phyloP scores from a whole-genome alignment of 2,888 invertebrate species.

The Teleogryllus oceanicus region DNA sequence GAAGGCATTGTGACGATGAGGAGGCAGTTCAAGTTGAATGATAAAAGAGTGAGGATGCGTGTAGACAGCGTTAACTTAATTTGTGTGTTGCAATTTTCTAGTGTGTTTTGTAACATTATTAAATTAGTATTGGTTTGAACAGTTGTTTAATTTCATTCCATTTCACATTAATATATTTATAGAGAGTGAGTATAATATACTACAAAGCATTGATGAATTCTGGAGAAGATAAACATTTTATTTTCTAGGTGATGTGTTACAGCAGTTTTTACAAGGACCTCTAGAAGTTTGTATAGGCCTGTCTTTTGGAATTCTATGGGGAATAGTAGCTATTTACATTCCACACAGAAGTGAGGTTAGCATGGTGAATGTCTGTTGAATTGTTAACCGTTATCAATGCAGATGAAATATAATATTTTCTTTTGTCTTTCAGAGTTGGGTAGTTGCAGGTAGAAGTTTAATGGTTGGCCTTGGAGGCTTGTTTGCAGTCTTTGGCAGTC shows the following conservation, averaged over 20 bases:
- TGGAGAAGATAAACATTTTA: neutral
- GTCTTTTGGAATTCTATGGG: constrained; percentile 58
- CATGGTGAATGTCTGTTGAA: constrained; percentile 27
- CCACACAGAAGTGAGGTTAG: constrained; percentile 55
- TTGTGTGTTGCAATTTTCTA: too few relatives aligned
- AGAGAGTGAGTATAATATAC: neutral
- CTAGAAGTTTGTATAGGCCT: constrained; percentile 61
- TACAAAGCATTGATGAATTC: too few relatives aligned
- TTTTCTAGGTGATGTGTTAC: constrained; percentile 48
- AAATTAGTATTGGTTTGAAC: constrained; percentile 12
- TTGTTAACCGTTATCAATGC: neutral
- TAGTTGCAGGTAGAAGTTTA: constrained; percentile 47
- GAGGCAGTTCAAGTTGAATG: too few relatives aligned
- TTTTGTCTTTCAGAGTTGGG: constrained; percentile 25
- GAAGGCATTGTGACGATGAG: too few relatives aligned
- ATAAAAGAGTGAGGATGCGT: too few relatives aligned
- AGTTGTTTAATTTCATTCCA: neutral
- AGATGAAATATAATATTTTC: neutral
- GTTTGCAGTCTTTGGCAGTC: constrained; percentile 61
- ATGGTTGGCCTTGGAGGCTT: constrained; percentile 60
- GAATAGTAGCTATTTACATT: constrained; percentile 58
- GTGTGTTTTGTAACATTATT: constrained; percentile 42
- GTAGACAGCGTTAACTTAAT: too few relatives aligned
- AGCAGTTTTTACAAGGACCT: constrained; percentile 56
- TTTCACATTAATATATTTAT: neutral